A percentile compares a stretch with the other conserved stretches of the same genome.
phyloP scores from a whole-genome alignment of 2,888 invertebrate genomes.

The Azorinus chamasolen region DNA sequence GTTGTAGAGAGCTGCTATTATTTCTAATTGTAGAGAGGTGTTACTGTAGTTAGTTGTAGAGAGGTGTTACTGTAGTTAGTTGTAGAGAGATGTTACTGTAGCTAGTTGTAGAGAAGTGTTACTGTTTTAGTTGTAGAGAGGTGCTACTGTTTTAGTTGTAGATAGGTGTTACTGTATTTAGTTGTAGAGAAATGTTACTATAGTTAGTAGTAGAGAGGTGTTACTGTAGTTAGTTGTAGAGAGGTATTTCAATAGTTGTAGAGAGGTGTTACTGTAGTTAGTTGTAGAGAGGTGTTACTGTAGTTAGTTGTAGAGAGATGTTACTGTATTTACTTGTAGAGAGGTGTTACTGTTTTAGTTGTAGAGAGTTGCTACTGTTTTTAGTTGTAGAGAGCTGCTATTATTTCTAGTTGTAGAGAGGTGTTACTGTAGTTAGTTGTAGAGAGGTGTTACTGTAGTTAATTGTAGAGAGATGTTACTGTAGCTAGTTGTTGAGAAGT shows the following conservation, averaged over 20 bases:
- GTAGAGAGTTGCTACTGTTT: background rate
- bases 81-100: background rate
- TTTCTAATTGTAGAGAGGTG: background rate
- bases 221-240: background rate
- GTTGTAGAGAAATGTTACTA: background rate
- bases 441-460: no score
- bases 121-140: background rate
- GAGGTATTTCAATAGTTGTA: background rate
- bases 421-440: background rate
- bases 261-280: background rate
- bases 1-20: no score
- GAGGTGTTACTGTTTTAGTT: no score
- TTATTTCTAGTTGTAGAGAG: background rate
- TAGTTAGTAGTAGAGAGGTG: background rate
- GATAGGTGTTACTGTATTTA: background rate
- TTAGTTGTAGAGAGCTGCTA: no score
- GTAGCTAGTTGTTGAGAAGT: no score
- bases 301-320: background rate
- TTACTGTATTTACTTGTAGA: background rate
- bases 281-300: no score
- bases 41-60: background rate
- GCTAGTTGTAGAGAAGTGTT: background rate
- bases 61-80: no score
- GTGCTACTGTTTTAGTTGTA: background rate
- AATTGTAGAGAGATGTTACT: background rate